Evolutionary conservation across 2,113 vertebrate genomes (phyloP).

Genomic region (Lepus europaeus): DNA sequence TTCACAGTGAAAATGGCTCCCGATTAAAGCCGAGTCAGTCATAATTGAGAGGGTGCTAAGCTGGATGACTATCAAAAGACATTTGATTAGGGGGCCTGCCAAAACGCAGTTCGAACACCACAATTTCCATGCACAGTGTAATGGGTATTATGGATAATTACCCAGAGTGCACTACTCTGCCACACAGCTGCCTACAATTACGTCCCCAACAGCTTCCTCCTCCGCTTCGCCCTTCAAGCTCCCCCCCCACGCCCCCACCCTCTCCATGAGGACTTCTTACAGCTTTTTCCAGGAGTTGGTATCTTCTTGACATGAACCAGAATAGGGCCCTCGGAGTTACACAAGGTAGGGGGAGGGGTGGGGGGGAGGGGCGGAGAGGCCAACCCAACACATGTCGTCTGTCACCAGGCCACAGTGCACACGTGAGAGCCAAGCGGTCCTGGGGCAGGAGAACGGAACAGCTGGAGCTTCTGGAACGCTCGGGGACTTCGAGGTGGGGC

Average conservation of each 20-base stretch:
- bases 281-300: conserved; percentile 63
- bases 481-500: background rate
- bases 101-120: conserved; percentile 83
- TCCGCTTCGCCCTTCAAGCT: conserved; percentile 78
- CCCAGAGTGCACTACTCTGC: conserved; percentile 84
- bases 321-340: background rate
- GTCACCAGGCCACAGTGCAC: background rate
- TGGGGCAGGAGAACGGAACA: background rate
- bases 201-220: conserved; percentile 84
- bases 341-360: background rate
- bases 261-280: conserved; percentile 7
- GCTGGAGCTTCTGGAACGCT: background rate
- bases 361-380: background rate
- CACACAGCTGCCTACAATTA: conserved; percentile 89
- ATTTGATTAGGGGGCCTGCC: conserved; percentile 87
- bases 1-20: conserved; percentile 82
- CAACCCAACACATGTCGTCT: background rate
- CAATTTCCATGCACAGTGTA: conserved; percentile 85
- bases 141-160: conserved; percentile 87
- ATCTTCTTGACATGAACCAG: conserved; percentile 65
- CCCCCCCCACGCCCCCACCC: background rate
- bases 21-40: conserved; percentile 80
- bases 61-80: conserved; percentile 84
- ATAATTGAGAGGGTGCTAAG: conserved; percentile 73
- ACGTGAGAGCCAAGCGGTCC: background rate